Base-by-base conservation (phyloP, 92 coral and sea anemone species). In the Virgularia gustaviana region DNA sequence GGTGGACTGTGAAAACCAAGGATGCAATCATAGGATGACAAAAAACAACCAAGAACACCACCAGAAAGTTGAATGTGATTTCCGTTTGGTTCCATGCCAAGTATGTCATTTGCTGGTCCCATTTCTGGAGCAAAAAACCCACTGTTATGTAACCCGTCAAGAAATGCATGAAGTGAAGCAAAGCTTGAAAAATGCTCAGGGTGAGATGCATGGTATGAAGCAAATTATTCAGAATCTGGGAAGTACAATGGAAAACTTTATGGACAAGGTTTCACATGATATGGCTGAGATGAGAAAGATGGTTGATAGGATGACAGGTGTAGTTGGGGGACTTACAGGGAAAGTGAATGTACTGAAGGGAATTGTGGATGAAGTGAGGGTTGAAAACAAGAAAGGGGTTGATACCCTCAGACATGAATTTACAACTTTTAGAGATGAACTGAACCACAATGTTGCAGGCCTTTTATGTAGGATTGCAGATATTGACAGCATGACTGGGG, bases 1-100 rank as follows among this genome's bases (percentile, higher is more conserved):
- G 0, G 77, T 77, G 34, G 23, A 52, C 7, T 85, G 89, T 23
- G 32, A 60, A 57, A 62, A 81, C 58, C 61, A 77, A 8, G 83
- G 79, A 19, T 85, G 89, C 29, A 56, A 31, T 3, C 0, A 13
- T 30, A n/a, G 18, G 4, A 60, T 60, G 2, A 60, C 11, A 18
- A 60, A 34, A 36, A 32, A 60, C 31, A 27, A 60, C 19, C 27
- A 3, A 30, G 3, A 10, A n/a, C 66, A 33, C 18, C 66, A 60
- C 19, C 42, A 30, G 43, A 60, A 11, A 6, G 35, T 11, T 31
- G 43, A 32, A 31, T 60, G 66, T 60, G 15, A 10, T 13, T 60
- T 31, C 23, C 66, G 66, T n/a, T 31, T 31, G 22, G 66, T 0
- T 10, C 31, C 2, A 36, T 60, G 66, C 35, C 15, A 60, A 12